phyloP scores from a whole-genome alignment of 2,888 invertebrate genomes.

The Helicoverpa assulta region DNA sequence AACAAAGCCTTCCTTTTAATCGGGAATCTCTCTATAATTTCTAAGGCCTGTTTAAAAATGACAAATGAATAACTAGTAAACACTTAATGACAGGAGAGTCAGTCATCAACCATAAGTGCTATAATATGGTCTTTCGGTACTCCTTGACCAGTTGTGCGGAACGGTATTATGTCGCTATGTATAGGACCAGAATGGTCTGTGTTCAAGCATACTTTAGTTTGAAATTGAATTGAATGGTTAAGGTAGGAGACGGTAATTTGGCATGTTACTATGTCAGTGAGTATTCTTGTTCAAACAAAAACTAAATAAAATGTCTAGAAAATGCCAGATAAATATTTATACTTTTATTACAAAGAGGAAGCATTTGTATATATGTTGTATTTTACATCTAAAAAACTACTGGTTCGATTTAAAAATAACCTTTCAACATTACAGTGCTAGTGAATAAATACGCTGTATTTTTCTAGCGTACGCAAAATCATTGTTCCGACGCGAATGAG shows the following conservation, averaged over 20 bases:
- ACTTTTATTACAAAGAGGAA: no score
- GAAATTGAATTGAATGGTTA: background rate
- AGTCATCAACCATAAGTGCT: conserved; percentile 18
- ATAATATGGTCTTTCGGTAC: conserved; percentile 24
- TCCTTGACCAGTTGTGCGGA: conserved; percentile 31
- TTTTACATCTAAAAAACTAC: no score
- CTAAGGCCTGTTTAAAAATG: conserved; percentile 30
- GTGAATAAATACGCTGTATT: no score
- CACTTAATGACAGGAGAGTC: conserved; percentile 12
- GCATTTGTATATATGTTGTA: no score
- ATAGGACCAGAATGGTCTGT: conserved; percentile 7
- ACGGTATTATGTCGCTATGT: background rate
- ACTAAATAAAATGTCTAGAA: no score
- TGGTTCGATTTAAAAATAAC: no score
- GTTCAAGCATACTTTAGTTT: conserved; percentile 8
- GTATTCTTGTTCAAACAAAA: no score
- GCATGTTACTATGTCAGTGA: background rate
- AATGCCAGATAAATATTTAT: no score
- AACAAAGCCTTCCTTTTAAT: background rate
- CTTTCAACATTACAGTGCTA: no score
- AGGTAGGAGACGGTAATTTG: background rate
- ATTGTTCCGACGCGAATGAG: no score
- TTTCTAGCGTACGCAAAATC: no score
- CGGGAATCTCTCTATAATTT: conserved; percentile 19
- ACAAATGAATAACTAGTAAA: conserved; percentile 25